Evolutionary conservation across 2,888 invertebrate genomes (phyloP), one percentile per base, ranked within the genome.

Genomic region (Aphidius colemani): DNA sequence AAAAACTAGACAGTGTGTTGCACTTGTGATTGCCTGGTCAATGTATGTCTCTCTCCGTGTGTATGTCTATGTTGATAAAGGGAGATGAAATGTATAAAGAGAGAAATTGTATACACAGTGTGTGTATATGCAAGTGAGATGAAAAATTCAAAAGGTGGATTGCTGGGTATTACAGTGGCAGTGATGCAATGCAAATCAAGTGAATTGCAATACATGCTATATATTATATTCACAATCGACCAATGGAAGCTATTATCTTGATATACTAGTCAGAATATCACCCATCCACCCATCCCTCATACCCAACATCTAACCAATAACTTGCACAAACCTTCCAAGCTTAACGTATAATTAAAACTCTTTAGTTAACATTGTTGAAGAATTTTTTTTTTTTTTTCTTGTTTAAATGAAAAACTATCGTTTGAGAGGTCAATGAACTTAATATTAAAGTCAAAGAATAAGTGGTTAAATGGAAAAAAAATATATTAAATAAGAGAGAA

Each of bases 141-240:
- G 30, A 30, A 30, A 30, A 30, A 30, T 30, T 30, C 30, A 30
- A 30, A 30, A 30, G 30, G 30, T 30, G 30, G 5, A 30, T 18
- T 18, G 13, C 2, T 18, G 13, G 13, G 13, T 18, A 30, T 30
- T 30, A 30, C 30, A 30, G 50, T 48, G 11, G 10, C 65, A 58
- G 8, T 65, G 74, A 72, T 75, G 77, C 73, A 72, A 75, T 76
- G 74, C 74, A 75, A 76, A 76, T 76, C 75, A 72, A 75, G 75
- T 74, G 73, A 74, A 76, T 71, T 75, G 72, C 74, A 74, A 70
- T 73, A 70, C 53, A 11, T 68, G 68, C 57, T 63, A 61, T 62
- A 58, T 51, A 63, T 59, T 40, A 53, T 41, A 53, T 46, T 13
- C 41, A 51, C 67, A 69, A 70, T 73, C 72, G 71, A 60, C 70